Conservation (phyloP, 2,888 invertebrate genomes). For the Caenorhabditis doughertyi region DNA sequence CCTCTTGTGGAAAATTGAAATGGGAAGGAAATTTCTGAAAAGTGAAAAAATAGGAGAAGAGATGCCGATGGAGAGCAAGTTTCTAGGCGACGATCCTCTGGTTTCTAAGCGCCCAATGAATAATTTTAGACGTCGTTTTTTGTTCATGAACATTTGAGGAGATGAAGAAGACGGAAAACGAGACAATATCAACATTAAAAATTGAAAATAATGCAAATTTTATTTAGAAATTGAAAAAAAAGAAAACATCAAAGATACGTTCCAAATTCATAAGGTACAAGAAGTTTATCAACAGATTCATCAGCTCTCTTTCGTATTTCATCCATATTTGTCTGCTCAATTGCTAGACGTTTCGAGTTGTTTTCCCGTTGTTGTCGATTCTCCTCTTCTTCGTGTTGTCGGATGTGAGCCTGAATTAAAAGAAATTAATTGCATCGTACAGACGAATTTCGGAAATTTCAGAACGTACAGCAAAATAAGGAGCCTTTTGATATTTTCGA, state of each 20-base stretch:
- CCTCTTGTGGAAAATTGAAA: not conserved
- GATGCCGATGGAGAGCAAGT: conserved; percentile 38
- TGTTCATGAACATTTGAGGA: conserved; percentile 38
- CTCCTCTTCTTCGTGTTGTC: conserved; percentile 52
- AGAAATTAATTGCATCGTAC: not conserved
- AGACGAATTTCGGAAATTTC: not conserved
- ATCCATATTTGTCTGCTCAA: conserved; percentile 34
- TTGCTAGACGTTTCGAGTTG: conserved; percentile 23
- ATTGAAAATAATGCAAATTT: not conserved
- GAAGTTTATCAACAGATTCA: conserved; percentile 30
- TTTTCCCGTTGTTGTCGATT: conserved; percentile 13
- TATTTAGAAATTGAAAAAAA: not conserved
- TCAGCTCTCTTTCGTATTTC: conserved; percentile 27
- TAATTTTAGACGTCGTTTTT: conserved; percentile 37
- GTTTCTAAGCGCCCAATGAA: conserved; percentile 37
- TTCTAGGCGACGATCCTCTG: conserved; percentile 35
- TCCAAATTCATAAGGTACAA: conserved; percentile 50
- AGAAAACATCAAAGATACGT: conserved; percentile 16
- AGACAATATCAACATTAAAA: conserved; percentile 33
- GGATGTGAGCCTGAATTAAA: conserved; percentile 59
- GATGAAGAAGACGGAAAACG: not conserved
- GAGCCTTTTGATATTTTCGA: conserved; percentile 46
- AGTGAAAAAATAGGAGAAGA: conserved; percentile 9
- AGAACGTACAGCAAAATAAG: conserved; percentile 65
- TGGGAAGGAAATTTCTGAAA: conserved; percentile 11